A percentile compares a stretch with the other conserved stretches of the same genome.
These are phyloP conservation scores for Loxodonta africana DNA, from an alignment of 2,113 vertebrate genomes.

Conservation along the genomic window DNA sequence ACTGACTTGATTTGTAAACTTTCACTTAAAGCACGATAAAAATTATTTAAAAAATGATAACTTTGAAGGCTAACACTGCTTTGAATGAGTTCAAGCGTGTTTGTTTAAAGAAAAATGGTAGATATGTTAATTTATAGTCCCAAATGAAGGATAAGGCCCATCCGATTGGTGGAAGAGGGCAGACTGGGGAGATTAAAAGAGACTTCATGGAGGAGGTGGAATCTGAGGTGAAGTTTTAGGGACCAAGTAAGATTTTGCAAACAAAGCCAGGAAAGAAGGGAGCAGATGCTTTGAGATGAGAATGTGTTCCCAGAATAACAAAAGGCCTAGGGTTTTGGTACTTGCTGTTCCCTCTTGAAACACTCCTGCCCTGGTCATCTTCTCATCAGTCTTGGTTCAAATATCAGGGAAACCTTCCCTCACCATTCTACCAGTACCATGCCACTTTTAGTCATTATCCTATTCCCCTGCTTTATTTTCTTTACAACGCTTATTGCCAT, in stretches of 20 bases:
- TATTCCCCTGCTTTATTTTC: not conserved
- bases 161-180: not conserved
- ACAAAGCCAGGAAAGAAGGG: not conserved
- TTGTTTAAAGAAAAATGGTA: slow-evolving; percentile 11
- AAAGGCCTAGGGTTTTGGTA: not conserved
- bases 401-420: not conserved
- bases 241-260: not conserved
- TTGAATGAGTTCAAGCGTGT: not conserved
- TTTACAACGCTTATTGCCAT: not conserved
- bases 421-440: not conserved
- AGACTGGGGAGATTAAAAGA: not conserved
- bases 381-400: not conserved
- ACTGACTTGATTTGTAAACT: too few species aligned
- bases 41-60: not conserved
- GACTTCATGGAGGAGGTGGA: not conserved
- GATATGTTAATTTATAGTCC: not conserved
- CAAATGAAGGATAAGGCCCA: slow-evolving; percentile 14
- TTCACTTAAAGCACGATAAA: too few species aligned
- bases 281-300: not conserved
- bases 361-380: not conserved
- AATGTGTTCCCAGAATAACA: not conserved
- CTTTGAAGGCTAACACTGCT: not conserved
- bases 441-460: not conserved
- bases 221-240: not conserved
- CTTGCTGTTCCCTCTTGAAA: not conserved